These are phyloP conservation scores for Acridotheres tristis DNA, from an alignment of 2,797 vertebrate genomes.

Conservation along the genomic window DNA sequence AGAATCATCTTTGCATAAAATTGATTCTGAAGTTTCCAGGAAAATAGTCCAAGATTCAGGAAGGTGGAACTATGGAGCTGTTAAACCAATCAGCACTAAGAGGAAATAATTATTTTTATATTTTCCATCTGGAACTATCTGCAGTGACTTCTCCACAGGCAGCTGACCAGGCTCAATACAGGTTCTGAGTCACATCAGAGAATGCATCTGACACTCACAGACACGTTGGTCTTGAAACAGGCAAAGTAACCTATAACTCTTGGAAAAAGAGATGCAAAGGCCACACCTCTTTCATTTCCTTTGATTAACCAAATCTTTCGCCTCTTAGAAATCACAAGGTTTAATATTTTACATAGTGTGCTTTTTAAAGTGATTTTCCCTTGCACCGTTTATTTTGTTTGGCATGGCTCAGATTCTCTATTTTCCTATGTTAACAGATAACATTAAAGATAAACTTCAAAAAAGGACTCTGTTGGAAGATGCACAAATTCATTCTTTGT, in stretches of 20 bases:
- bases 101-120: neutral
- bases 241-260: neutral
- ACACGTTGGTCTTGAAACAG: neutral
- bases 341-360: neutral
- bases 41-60: neutral
- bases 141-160: neutral
- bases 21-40: neutral
- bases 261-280: neutral
- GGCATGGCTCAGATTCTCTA: neutral
- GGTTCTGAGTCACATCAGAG: neutral
- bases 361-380: constrained; percentile 13
- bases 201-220: neutral
- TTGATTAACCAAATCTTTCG: neutral
- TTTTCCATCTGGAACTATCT: neutral
- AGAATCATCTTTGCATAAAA: neutral
- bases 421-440: constrained; percentile 38
- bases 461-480: constrained; percentile 9
- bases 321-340: neutral
- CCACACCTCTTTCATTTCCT: neutral
- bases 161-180: neutral
- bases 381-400: neutral
- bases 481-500: constrained; percentile 23
- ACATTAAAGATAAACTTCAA: constrained; percentile 25
- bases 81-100: neutral
- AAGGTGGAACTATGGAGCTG: neutral